Conservation (phyloP, 2,888 invertebrate genomes). For the Halocaridina rubra region DNA sequence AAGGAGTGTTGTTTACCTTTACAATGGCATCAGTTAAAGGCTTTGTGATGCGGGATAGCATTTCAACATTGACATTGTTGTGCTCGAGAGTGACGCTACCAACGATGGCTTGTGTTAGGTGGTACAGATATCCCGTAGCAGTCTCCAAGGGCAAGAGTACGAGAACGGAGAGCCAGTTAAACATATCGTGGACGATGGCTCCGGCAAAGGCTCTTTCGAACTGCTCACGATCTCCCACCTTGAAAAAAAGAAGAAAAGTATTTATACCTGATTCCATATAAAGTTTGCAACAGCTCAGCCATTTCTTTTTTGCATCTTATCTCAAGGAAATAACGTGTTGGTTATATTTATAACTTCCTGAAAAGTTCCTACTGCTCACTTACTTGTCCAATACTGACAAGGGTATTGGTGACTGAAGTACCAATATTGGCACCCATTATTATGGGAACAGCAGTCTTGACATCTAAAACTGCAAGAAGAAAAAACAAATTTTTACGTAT, state of each 20-base stretch:
- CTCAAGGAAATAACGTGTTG: too few species aligned
- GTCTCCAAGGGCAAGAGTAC: conserved; percentile 71
- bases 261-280: too few species aligned
- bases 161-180: conserved; percentile 72
- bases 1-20: too few species aligned
- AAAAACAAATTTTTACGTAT: too few species aligned
- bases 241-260: too few species aligned
- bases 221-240: conserved; percentile 68
- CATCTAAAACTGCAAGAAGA: conserved; percentile 66
- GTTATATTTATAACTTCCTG: too few species aligned
- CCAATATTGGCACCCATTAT: conserved; percentile 74
- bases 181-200: conserved; percentile 73
- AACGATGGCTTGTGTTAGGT: conserved; percentile 67
- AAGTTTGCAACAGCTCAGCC: too few species aligned
- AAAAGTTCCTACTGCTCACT: too few species aligned
- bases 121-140: conserved; percentile 68
- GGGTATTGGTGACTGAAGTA: conserved; percentile 72
- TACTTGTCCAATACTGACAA: conserved; percentile 70
- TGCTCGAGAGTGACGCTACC: conserved; percentile 65
- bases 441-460: conserved; percentile 71
- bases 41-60: conserved; percentile 67
- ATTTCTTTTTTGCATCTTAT: too few species aligned
- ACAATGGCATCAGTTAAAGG: conserved; percentile 70
- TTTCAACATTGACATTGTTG: conserved; percentile 66
- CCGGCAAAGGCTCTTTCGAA: conserved; percentile 73